Evolutionary conservation across 2,113 vertebrate genomes (phyloP), one percentile per base, ranked within the genome.

Genomic region (Emydura subglobosa): DNA sequence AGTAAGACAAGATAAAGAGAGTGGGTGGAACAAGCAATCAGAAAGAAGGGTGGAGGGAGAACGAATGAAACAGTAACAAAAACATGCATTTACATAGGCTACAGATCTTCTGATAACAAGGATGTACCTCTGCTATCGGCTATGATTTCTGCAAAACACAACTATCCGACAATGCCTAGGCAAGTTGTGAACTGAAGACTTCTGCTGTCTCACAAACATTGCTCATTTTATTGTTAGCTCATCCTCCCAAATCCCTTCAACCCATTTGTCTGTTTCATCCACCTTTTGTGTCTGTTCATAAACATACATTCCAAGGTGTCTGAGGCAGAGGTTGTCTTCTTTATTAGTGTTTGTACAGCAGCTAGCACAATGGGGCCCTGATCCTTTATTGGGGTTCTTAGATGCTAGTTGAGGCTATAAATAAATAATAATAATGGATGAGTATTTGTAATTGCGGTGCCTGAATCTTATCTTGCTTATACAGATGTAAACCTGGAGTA

Each of bases 21-120:
- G 19, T 82, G 44, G 29, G 76, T 84, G 11, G 87, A 89, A 84
- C 47, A 49, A 91, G 34, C 53, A 87, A 76, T 47, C 44, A 59
- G 29, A 61, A 5, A 8, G 2, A 91, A 93, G 44, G 34, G 8
- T 1, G 0, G 82, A 83, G 89, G 86, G 94, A 16, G 49, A 92
- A 12, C 72, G 44, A 6, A 91, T 78, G 65, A 19, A 65, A 22
- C 57, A 55, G 25, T 39, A 53, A 93, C 84, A 31, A 53, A 93
- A 78, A 95, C 96, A 53, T 50, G 21, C 53, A 85, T 91, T 88
- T 82, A 14, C 61, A 27, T 9, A 65, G 53, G 21, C 29, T 93
- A 81, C 16, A n/a, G 17, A 68, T n/a, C 61, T 68, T n/a, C 31
- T 17, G 61, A n/a, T 68, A 68, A 34, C 61, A 68, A 65, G 17